phyloP scores from a whole-genome alignment of 1,140 invertebrate species.

The Euwallacea fornicatus region DNA sequence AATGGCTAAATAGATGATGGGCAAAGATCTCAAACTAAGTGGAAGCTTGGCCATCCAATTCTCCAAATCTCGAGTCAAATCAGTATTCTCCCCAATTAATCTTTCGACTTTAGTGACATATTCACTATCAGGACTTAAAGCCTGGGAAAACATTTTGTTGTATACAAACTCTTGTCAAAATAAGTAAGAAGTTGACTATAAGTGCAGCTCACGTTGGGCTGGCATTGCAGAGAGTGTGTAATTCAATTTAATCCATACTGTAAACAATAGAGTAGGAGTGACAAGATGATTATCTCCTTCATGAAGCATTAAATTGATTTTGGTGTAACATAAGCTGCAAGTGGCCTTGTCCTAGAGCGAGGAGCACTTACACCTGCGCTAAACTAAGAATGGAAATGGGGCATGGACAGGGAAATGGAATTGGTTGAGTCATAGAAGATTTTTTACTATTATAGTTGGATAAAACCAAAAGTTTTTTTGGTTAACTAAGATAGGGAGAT shows the following conservation, averaged over 20 bases:
- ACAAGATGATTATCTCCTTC: slow-evolving; percentile 26
- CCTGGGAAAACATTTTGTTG: slow-evolving; percentile 10
- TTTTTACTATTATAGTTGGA: too few relatives aligned
- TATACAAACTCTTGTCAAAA: not conserved
- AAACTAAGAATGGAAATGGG: not conserved
- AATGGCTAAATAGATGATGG: slow-evolving; percentile 72
- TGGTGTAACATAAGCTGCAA: not conserved
- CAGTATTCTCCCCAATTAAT: slow-evolving; percentile 44
- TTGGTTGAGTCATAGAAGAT: too few relatives aligned
- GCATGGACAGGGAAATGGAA: too few relatives aligned
- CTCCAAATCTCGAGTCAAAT: slow-evolving; percentile 59
- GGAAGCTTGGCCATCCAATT: slow-evolving; percentile 73
- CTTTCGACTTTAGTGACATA: slow-evolving; percentile 31
- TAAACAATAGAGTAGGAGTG: slow-evolving; percentile 23
- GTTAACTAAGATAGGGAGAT: too few relatives aligned
- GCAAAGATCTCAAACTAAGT: slow-evolving; percentile 58
- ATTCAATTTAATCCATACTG: slow-evolving; percentile 29
- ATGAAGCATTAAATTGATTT: slow-evolving; percentile 22
- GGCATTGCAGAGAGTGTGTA: slow-evolving; percentile 23
- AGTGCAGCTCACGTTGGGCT: not conserved
- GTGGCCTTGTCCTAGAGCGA: slow-evolving; percentile 5
- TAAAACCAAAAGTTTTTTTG: too few relatives aligned
- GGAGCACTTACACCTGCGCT: slow-evolving; percentile 24
- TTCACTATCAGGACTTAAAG: slow-evolving; percentile 23
- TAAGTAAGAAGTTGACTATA: not conserved